Base-by-base conservation (phyloP, 2,113 vertebrate genomes). In the Sander vitreus region DNA sequence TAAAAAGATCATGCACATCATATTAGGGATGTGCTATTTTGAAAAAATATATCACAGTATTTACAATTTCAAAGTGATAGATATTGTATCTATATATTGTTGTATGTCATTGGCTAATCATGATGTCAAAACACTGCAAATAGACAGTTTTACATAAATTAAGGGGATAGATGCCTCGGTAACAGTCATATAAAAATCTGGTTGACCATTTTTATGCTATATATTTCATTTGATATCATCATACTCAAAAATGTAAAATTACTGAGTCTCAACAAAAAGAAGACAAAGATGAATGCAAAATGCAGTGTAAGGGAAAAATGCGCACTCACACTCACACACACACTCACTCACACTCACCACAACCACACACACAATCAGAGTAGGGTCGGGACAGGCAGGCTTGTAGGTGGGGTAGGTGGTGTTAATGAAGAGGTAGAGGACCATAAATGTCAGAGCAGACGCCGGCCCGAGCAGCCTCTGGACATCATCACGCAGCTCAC, bases 371-470 rank as follows among this genome's bases (percentile, higher is more conserved):
- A 83, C 78, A 85, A 75, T 71, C 25, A 51, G 88, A 82, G 84
- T 71, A 76, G 60, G 78, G 79, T 78, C n/a, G 73, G 80, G 85
- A 39, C 76, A 76, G 85, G 67, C 18, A 57, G 92, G 90, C 88
- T 94, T 81, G 94, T 83, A 84, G 93, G 95, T 94, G 93, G 95
- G 95, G 96, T 96, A 97, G 95, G 91, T 96, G 95, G 95, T 96
- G 95, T 92, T 96, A 97, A 97, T 96, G 95, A 97, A 94, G 96
- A 95, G 96, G 94, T 95, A 95, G 95, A 95, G 95, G 94, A 94
- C 94, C 93, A 88, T 96, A 97, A 96, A 95, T 93, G 95, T 95
- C 96, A 96, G 95, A 93, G 95, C 92, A 93, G 96, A 96, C 95
- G 94, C 95, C 95, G 89, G 95, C 89, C 89, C 92, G 83, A 80